These are phyloP conservation scores for Ethmia dodecea DNA, from an alignment of 2,888 invertebrate species.

Conservation along the genomic window DNA sequence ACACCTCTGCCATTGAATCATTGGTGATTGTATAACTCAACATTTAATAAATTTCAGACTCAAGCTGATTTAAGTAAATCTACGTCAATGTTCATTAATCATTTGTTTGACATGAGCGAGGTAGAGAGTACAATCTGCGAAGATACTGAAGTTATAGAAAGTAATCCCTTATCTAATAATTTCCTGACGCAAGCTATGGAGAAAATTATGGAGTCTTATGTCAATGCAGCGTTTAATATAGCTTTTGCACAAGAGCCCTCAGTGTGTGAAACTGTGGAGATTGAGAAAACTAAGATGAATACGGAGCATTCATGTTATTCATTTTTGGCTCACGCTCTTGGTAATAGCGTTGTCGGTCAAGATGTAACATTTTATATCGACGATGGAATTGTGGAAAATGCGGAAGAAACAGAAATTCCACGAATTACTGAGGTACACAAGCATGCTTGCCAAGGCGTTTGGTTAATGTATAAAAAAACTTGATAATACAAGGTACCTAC, in stretches of 20 bases:
- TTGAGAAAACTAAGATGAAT: constrained; percentile 13
- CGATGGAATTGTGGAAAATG: constrained; percentile 19
- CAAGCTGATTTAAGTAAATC: constrained; percentile 41
- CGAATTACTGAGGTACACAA: not conserved
- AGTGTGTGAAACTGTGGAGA: constrained; percentile 3
- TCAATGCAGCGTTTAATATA: constrained; percentile 33
- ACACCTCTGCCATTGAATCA: not conserved
- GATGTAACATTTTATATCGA: constrained; percentile 38
- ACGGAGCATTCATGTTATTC: constrained; percentile 43
- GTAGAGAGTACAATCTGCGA: constrained; percentile 35
- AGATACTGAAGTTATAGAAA: constrained; percentile 27
- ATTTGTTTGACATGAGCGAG: constrained; percentile 63
- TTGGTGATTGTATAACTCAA: not conserved
- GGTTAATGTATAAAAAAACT: not conserved
- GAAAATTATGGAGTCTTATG: constrained; percentile 44
- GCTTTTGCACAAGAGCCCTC: constrained; percentile 24
- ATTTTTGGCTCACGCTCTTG: constrained; percentile 37
- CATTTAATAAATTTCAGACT: constrained; percentile 21
- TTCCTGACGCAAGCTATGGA: constrained; percentile 33
- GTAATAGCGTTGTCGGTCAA: constrained; percentile 26
- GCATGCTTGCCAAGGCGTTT: not conserved
- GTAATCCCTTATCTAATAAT: constrained; percentile 26
- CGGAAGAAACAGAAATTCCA: not conserved
- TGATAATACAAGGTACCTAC: not conserved
- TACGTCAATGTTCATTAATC: constrained; percentile 55